Evolutionary conservation across 2,888 invertebrate genomes (phyloP).

Genomic region (Saturnia japonica): DNA sequence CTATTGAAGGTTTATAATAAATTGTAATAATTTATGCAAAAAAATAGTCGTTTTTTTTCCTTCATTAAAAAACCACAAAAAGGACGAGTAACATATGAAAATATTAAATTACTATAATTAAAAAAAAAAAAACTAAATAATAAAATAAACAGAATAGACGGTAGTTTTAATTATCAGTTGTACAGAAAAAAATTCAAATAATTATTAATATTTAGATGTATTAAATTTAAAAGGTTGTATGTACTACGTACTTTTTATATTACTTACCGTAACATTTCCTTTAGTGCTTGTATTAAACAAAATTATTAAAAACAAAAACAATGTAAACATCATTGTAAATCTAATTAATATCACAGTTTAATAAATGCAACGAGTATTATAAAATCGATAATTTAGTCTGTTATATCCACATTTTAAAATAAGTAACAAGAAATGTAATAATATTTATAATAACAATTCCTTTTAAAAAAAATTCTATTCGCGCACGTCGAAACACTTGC

Average conservation of each 20-base stretch:
- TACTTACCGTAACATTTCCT: conserved; percentile 37
- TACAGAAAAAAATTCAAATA: neutral
- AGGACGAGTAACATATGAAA: neutral
- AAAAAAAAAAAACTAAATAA: neutral
- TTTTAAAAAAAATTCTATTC: conserved; percentile 6
- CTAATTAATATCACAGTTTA: conserved; percentile 49
- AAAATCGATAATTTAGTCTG: neutral
- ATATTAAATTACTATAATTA: neutral
- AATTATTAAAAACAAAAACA: conserved; percentile 40
- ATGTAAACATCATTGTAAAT: conserved; percentile 45
- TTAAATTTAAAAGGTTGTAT: conserved; percentile 9
- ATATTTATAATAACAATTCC: neutral
- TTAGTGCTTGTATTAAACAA: conserved; percentile 28
- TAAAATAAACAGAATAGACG: neutral
- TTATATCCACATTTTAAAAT: conserved; percentile 12
- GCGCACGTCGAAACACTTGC: conserved; percentile 23
- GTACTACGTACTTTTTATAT: conserved; percentile 8
- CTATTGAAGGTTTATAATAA: neutral
- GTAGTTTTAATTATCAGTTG: neutral
- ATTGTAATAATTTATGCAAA: neutral
- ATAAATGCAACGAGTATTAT: conserved; percentile 34
- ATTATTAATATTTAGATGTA: neutral
- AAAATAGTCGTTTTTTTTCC: neutral
- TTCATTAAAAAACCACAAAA: neutral
- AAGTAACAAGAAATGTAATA: neutral